These are phyloP conservation scores for Spea bombifrons DNA, from an alignment of 2,113 vertebrate genomes.

Conservation along the genomic window DNA sequence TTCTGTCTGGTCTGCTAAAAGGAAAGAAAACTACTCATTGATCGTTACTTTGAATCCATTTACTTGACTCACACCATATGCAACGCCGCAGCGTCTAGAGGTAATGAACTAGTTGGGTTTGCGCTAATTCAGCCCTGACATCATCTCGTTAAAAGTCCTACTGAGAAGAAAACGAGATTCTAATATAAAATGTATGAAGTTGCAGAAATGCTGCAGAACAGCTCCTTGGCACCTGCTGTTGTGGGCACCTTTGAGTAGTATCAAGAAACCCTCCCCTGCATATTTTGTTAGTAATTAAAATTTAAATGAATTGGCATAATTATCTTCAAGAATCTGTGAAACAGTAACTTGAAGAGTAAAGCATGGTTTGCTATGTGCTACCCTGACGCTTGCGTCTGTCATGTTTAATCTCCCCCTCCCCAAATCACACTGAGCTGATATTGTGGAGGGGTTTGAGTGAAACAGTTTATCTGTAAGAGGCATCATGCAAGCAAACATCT, in stretches of 20 bases:
- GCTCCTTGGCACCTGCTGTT: background rate
- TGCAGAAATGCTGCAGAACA: background rate
- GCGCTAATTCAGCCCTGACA: background rate
- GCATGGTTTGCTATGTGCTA: too few species aligned
- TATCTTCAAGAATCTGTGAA: too few species aligned
- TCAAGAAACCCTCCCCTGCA: background rate
- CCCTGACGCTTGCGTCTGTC: too few species aligned
- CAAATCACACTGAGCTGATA: too few species aligned
- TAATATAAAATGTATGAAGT: background rate
- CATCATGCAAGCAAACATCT: too few species aligned
- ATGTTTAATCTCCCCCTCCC: too few species aligned
- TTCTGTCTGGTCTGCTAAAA: too few species aligned
- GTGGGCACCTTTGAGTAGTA: background rate
- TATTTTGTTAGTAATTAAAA: conserved; percentile 8
- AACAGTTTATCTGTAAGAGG: too few species aligned
- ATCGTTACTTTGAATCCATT: conserved; percentile 19
- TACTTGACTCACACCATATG: background rate
- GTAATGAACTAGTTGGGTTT: background rate
- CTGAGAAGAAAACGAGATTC: background rate
- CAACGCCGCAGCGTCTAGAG: background rate
- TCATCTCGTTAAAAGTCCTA: background rate
- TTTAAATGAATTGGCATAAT: conserved; percentile 53
- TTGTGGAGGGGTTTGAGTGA: too few species aligned
- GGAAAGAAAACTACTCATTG: conserved; percentile 3
- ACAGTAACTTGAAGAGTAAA: too few species aligned